Evolutionary conservation across 2,797 vertebrate species (phyloP).

Genomic region (Sebastolobus alascanus): DNA sequence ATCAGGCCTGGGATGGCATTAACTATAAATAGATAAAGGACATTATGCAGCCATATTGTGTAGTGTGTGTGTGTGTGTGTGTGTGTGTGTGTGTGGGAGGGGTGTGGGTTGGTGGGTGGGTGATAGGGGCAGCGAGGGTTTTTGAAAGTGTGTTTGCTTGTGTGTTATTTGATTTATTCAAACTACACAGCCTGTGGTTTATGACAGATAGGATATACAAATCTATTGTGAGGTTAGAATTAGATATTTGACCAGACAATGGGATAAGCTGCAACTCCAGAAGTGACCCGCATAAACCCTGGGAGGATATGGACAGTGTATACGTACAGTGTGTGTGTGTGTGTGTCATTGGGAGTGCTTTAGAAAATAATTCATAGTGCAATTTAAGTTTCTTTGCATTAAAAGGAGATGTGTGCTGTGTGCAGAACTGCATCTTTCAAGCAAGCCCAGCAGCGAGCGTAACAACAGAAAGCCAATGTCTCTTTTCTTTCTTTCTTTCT

Average conservation of each 20-base stretch:
- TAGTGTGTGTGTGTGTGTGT: constrained; percentile 35
- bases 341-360: constrained; percentile 29
- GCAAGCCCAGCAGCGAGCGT: constrained; percentile 27
- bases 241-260: constrained; percentile 85
- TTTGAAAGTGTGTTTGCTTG: constrained; percentile 71
- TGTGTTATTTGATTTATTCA: constrained; percentile 79
- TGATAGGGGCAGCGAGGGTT: constrained; percentile 46
- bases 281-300: constrained; percentile 71
- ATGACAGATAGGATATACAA: constrained; percentile 81
- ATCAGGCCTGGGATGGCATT: constrained; percentile 81
- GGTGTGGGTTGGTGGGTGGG: constrained; percentile 45
- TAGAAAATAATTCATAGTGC: constrained; percentile 39
- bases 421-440: constrained; percentile 42
- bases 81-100: constrained; percentile 35
- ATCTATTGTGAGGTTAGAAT: constrained; percentile 82
- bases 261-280: constrained; percentile 77
- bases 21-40: constrained; percentile 86
- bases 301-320: constrained; percentile 28
- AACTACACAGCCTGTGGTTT: constrained; percentile 70
- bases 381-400: constrained; percentile 59
- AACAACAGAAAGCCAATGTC: constrained; percentile 26
- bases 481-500: constrained; percentile 24
- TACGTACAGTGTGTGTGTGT: constrained; percentile 33
- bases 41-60: constrained; percentile 83
- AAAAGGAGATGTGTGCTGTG: constrained; percentile 38